Conservation (phyloP, 2,797 vertebrate genomes). For the Myioborus miniatus region DNA sequence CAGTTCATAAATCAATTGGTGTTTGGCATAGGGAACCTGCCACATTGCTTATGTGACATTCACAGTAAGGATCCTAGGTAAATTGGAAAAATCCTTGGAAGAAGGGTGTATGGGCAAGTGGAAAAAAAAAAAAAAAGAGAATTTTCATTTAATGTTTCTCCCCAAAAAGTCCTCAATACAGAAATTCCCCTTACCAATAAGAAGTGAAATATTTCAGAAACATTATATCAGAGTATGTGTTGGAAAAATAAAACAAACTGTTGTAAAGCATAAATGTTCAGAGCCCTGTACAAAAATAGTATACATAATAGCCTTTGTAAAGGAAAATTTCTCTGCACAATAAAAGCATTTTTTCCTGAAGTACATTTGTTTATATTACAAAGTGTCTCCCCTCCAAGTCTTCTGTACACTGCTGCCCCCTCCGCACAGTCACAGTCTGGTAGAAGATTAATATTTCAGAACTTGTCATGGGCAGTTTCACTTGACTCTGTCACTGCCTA, state of each 20-base stretch:
- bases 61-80: neutral
- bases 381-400: neutral
- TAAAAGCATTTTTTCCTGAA: slow-evolving; percentile 29
- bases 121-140: neutral
- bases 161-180: fast-evolving
- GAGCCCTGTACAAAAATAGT: neutral
- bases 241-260: neutral
- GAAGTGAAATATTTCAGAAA: neutral
- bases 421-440: slow-evolving; percentile 67
- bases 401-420: slow-evolving; percentile 47
- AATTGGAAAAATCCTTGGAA: neutral
- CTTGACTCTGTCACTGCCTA: slow-evolving; percentile 74
- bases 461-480: slow-evolving; percentile 80
- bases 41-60: neutral
- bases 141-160: neutral
- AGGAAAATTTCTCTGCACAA: neutral
- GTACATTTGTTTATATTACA: slow-evolving; percentile 44
- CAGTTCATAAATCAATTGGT: slow-evolving; percentile 8
- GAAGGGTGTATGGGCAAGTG: neutral
- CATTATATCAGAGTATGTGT: neutral
- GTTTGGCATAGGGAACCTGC: neutral
- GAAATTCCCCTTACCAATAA: neutral
- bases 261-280: neutral
- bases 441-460: slow-evolving; percentile 88
- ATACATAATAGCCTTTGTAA: neutral